A percentile compares a stretch with the other conserved stretches of the same genome.
Conservation (phyloP, 2,888 invertebrate genomes). For the Asteroscopus sphinx region DNA sequence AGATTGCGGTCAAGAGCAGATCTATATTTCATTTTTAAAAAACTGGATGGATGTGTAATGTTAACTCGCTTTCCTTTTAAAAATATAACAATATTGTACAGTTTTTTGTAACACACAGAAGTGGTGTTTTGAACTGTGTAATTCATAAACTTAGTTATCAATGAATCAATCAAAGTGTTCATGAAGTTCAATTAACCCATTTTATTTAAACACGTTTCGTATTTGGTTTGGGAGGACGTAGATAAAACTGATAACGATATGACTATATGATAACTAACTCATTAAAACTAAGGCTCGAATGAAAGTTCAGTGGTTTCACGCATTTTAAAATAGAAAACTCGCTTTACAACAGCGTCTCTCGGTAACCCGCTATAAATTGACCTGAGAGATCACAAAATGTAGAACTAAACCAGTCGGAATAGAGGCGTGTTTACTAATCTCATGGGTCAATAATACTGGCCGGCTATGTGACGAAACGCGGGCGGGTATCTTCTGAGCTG, state of each 20-base stretch:
- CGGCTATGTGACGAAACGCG: conserved; percentile 67
- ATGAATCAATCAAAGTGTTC: conserved; percentile 21
- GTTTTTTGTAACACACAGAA: no score
- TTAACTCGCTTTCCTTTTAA: no score
- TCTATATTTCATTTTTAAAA: no score
- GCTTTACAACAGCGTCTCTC: conserved; percentile 22
- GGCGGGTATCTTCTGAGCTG: conserved; percentile 75
- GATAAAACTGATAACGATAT: conserved; percentile 28
- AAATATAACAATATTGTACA: no score
- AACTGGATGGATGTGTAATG: no score
- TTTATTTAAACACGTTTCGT: conserved; percentile 3
- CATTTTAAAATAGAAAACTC: conserved; percentile 60
- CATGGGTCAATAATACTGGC: conserved; percentile 55
- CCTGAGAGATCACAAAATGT: conserved; percentile 41
- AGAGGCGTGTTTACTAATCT: conserved; percentile 24
- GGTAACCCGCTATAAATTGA: conserved; percentile 50
- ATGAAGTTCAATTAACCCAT: conserved; percentile 29
- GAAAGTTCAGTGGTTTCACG: conserved; percentile 61
- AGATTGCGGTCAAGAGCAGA: no score
- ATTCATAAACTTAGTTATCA: no score
- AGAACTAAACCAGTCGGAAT: conserved; percentile 26
- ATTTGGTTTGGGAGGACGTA: conserved; percentile 3
- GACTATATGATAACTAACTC: conserved; percentile 45
- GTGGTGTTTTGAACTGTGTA: no score
- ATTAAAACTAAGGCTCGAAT: conserved; percentile 47